These are phyloP conservation scores for Propithecus perrieri DNA, from an alignment of 2,797 vertebrate genomes.

Conservation along the genomic window DNA sequence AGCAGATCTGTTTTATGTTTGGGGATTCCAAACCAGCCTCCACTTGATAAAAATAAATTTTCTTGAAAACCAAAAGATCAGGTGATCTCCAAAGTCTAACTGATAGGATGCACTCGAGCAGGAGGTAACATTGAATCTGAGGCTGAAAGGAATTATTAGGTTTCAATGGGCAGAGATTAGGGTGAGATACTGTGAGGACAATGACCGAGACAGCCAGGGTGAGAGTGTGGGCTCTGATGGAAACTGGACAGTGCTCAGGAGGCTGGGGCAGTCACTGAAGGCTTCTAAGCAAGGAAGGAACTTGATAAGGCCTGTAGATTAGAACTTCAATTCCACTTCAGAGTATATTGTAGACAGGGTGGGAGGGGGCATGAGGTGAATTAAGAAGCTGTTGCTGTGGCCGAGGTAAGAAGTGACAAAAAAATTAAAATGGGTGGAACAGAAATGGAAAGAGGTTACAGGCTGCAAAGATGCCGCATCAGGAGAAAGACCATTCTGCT, in stretches of 20 bases:
- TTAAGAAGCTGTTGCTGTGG: neutral
- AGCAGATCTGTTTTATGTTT: neutral
- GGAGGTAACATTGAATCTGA: neutral
- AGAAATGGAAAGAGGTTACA: neutral
- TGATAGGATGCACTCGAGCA: neutral
- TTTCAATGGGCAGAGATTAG: neutral
- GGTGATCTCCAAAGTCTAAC: neutral
- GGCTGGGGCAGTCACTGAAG: neutral
- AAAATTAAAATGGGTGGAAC: neutral
- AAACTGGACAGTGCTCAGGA: neutral
- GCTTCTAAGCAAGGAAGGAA: neutral
- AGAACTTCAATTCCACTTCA: neutral
- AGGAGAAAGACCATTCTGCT: neutral
- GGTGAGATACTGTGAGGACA: neutral
- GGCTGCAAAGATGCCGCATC: neutral
- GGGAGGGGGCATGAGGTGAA: neutral
- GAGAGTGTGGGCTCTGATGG: neutral
- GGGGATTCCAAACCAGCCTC: neutral
- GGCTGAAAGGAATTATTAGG: neutral
- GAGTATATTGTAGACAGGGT: neutral
- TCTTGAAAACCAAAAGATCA: neutral
- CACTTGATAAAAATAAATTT: neutral
- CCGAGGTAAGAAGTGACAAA: neutral
- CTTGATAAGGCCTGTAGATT: neutral
- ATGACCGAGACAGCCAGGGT: neutral